A percentile compares a stretch with the other conserved stretches of the same genome.
Conservation (phyloP, 2,888 invertebrate genomes). For the Pyrochroa serraticornis region DNA sequence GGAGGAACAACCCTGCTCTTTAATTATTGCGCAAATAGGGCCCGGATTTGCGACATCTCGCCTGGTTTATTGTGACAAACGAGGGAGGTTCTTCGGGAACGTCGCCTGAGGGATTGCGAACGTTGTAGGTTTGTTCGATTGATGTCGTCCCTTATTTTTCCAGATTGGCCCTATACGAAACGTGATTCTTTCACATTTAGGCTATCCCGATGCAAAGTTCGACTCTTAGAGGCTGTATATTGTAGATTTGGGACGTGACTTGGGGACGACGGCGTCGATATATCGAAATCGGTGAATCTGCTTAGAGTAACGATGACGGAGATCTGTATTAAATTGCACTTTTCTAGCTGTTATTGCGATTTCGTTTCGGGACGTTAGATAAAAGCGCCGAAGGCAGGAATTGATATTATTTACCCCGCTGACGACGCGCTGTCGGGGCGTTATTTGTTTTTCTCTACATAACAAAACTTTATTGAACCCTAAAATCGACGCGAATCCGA, state of each 20-base stretch:
- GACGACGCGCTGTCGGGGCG: constrained; percentile 1
- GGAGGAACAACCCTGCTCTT: neutral
- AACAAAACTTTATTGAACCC: constrained; percentile 19
- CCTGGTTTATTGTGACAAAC: constrained; percentile 17
- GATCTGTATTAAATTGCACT: constrained; percentile 13
- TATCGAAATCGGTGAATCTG: constrained; percentile 22
- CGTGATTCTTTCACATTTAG: constrained; percentile 55
- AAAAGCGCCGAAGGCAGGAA: constrained; percentile 9
- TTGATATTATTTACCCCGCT: constrained; percentile 15
- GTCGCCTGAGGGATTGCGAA: constrained; percentile 10
- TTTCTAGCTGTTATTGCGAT: constrained; percentile 9
- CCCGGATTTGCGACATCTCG: neutral
- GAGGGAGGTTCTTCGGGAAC: constrained; percentile 7
- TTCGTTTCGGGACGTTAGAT: constrained; percentile 1
- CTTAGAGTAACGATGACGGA: constrained; percentile 20
- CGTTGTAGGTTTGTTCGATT: constrained; percentile 22
- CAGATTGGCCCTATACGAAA: constrained; percentile 40
- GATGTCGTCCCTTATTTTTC: constrained; percentile 41
- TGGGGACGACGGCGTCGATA: constrained; percentile 16
- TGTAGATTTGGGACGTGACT: constrained; percentile 29
- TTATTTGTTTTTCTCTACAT: constrained; percentile 9
- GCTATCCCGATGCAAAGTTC: constrained; percentile 50
- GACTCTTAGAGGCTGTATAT: constrained; percentile 40
- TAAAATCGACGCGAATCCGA: constrained; percentile 6
- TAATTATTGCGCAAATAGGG: too few relatives aligned